Percentiles rank a stretch among this genome's conserved stretches.
Evolutionary conservation across 2,797 vertebrate species (phyloP).

Genomic region (Iguana delicatissima): DNA sequence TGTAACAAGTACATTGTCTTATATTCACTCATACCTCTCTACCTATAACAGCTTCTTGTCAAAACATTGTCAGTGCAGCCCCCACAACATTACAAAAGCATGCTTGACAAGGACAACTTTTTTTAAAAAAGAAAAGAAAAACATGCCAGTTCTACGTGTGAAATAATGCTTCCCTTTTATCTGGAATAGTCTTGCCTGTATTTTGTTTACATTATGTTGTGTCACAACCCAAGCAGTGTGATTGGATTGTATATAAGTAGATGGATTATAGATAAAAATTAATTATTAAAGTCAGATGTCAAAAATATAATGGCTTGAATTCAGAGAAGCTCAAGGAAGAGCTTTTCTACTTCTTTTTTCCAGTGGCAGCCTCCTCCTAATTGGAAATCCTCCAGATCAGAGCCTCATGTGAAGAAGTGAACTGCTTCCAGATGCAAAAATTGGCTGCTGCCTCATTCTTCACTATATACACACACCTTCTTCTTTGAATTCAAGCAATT

Average conservation of each 20-base stretch:
- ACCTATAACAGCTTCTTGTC: not conserved
- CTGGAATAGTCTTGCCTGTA: not conserved
- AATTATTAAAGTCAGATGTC: not conserved
- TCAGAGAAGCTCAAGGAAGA: not conserved
- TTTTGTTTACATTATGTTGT: not conserved
- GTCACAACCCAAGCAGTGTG: not conserved
- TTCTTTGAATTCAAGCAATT: not conserved
- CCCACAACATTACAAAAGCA: not conserved
- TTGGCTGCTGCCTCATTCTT: not conserved
- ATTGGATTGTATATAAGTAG: not conserved
- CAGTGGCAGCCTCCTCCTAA: not conserved
- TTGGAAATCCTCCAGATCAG: not conserved
- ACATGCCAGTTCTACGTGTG: not conserved
- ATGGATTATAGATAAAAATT: not conserved
- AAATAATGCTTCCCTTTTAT: not conserved
- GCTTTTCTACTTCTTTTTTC: not conserved
- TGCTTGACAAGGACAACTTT: not conserved
- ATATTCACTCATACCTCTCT: conserved; percentile 20
- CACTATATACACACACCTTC: not conserved
- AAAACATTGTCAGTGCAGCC: conserved; percentile 21
- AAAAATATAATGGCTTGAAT: not conserved
- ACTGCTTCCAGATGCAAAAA: not conserved
- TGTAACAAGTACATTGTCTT: conserved; percentile 15
- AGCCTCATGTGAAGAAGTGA: no score
- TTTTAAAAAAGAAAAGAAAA: conserved; percentile 20